phyloP scores from a whole-genome alignment of 2,888 invertebrate species.

The Pristionchus fissidentatus region DNA sequence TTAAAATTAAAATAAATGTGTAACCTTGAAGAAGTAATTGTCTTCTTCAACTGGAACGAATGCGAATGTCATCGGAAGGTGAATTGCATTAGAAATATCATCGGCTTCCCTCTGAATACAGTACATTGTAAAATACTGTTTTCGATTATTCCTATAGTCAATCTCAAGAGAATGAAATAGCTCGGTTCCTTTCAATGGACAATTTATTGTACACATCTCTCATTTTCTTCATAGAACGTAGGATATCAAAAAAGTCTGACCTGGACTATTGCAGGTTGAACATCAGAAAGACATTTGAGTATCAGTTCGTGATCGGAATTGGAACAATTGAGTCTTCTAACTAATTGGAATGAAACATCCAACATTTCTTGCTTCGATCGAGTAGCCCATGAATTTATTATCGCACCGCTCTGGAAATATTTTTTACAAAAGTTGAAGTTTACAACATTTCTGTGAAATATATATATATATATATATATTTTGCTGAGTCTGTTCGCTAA shows the following conservation, averaged over 20 bases:
- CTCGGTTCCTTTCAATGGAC: too few species aligned
- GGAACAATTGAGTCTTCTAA: constrained; percentile 69
- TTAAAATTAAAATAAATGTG: background rate
- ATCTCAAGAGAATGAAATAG: too few species aligned
- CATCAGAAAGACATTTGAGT: constrained; percentile 84
- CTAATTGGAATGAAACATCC: constrained; percentile 65
- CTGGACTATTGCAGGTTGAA: constrained; percentile 81
- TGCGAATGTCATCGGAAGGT: constrained; percentile 82
- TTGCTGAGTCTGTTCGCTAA: too few species aligned
- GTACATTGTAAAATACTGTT: too few species aligned
- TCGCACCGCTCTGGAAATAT: constrained; percentile 88
- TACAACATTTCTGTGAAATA: too few species aligned
- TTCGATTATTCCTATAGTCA: too few species aligned
- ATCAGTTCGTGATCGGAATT: constrained; percentile 63
- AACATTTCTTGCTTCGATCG: constrained; percentile 83
- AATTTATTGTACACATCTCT: too few species aligned
- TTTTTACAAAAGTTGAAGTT: background rate
- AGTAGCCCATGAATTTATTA: constrained; percentile 92
- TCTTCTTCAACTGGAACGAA: constrained; percentile 95
- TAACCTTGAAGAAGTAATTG: constrained; percentile 81
- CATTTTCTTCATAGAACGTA: too few species aligned
- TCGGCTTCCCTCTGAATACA: constrained; percentile 62
- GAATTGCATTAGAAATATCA: constrained; percentile 70
- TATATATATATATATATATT: too few species aligned
- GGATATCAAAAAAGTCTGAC: constrained; percentile 55